Evolutionary conservation across 2,888 invertebrate genomes (phyloP), one percentile per base, ranked within the genome.

Genomic region (Baronia brevicornis): DNA sequence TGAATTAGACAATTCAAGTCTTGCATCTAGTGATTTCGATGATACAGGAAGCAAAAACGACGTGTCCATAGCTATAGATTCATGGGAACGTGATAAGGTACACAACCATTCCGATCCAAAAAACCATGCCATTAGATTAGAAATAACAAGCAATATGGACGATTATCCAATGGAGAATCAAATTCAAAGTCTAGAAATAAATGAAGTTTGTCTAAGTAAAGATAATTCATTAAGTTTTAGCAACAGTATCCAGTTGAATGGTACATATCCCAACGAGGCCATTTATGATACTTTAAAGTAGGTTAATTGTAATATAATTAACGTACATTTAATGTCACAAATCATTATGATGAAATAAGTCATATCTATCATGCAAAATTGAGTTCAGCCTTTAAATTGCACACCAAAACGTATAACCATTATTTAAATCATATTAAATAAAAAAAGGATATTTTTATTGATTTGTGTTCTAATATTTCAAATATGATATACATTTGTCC

Each of bases 241-340:
- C 48, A 84, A 84, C 67, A 84, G 82, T 54, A 84, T 84, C 60
- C 82, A 84, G 61, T 69, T 84, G 58, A 84, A 84, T 74, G 84
- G 84, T 77, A 80, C 78, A 70, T 84, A 84, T 68, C 79, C 82
- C 67, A 80, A 68, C 73, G 84, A 84, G 67, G 82, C 82, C 78
- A 84, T 84, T 60, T 84, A 84, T 45, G 84, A 84, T 75, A 84
- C 84, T 45, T 73, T 84, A 66, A 82, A 84, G 50, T 84, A 82
- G 61, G 42, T 51, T 44, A 58, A 44, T 44, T 50, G 42, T 53
- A 51, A 41, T 38, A 39, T 44, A 20, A 23, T 22, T 36, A 34
- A 31, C 18, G 26, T 20, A 33, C 28, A 34, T 14, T 32, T 39
- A 39, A 33, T 35, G 30, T 40, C 31, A 38, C 37, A 33, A 37